Base-by-base conservation (phyloP, 2,113 vertebrate genomes). In the Sylvietta virens region DNA sequence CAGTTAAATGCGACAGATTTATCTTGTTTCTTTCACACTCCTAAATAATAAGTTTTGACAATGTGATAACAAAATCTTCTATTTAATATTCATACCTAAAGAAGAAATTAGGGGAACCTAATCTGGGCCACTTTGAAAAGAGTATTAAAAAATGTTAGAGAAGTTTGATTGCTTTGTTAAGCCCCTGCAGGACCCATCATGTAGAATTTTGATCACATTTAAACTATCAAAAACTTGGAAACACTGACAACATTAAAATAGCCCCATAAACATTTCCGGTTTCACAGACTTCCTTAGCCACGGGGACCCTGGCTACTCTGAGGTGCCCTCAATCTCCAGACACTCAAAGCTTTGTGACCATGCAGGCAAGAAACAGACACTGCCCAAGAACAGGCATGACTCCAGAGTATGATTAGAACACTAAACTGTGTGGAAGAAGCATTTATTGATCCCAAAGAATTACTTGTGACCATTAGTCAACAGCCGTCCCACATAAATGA, bases 301-400 rank as follows among this genome's bases (percentile, higher is more conserved):
- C 5, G 6, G 14, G 16, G 19, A 30, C 13, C 8, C 5, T 47
- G 13, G 22, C 11, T 84, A 22, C 17, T 45, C 28, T 44, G 28
- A 30, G 61, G 4, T 18, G 4, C 11, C 10, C 28, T 67, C 7
- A 4, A 7, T 60, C 33, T 64, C 17, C 39, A 42, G 67, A n/a
- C 15, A 14, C 16, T 27, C 45, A 53, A 13, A 70, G 7, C 7
- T 82, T 56, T 79, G 37, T 53, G 13, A 28, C 17, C 20, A 17
- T 7, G 20, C 6, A 66, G 56, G 39, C n/a, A 82, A n/a, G 65
- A 78, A 73, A 30, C 2, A 60, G 40, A 77, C 10, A 44, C 10
- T 37, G 16, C 4, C 13, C 1, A 61, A 56, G 21, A 88, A 17
- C 1, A 2, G 13, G 2, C 42, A 37, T 7, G 10, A 44, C n/a